These are phyloP conservation scores for Nipponacmea schrenckii DNA, from an alignment of 2,888 invertebrate species.

Conservation along the genomic window DNA sequence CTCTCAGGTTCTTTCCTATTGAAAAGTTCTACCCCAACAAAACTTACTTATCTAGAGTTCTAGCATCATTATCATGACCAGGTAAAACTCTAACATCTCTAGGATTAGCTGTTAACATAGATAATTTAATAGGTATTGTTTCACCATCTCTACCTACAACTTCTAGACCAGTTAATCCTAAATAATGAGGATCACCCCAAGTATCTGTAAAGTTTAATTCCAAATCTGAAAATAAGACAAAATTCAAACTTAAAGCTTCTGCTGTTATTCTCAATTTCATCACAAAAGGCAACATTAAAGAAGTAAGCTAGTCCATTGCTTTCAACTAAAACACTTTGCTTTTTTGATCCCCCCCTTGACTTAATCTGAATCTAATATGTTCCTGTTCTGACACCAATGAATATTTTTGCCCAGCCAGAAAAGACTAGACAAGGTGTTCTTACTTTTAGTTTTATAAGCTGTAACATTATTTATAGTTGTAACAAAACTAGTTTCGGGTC, in stretches of 20 bases:
- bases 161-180: conserved; percentile 70
- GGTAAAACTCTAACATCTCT: conserved; percentile 60
- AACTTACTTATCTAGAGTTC: conserved; percentile 66
- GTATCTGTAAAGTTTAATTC: conserved; percentile 68
- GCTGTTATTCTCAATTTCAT: background rate
- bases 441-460: conserved; percentile 55
- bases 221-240: conserved; percentile 44
- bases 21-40: background rate
- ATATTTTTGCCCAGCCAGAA: no score
- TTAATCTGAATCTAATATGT: no score
- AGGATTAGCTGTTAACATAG: conserved; percentile 70
- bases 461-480: conserved; percentile 52
- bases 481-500: conserved; percentile 41
- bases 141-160: conserved; percentile 67
- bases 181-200: conserved; percentile 69
- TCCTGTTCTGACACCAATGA: no score
- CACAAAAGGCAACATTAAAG: no score
- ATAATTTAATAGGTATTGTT: conserved; percentile 56
- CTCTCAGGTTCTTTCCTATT: no score
- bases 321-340: no score
- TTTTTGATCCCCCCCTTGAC: no score
- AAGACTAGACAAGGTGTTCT: conserved; percentile 23
- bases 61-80: conserved; percentile 63
- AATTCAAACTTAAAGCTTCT: background rate
- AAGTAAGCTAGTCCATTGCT: no score